A percentile compares a stretch with the other conserved stretches of the same genome.
Evolutionary conservation across 2,797 vertebrate genomes (phyloP).

Genomic region (Pitangus sulphuratus): DNA sequence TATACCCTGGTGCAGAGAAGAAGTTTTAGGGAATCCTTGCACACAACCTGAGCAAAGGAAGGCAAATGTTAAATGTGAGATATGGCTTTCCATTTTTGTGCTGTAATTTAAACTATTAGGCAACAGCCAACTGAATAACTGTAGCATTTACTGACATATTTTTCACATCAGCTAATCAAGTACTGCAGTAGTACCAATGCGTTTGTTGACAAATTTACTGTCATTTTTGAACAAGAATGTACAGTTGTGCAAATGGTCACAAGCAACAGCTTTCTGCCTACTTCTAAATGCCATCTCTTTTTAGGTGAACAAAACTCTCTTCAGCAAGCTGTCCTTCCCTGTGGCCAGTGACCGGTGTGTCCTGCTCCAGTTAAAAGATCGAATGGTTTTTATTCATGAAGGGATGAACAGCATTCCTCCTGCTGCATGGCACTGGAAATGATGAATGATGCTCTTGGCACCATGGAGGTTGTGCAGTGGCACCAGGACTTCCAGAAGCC

Average conservation of each 20-base stretch:
- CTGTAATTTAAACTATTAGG: not conserved
- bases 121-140: not conserved
- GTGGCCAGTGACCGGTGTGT: not conserved
- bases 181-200: not conserved
- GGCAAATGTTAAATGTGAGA: not conserved
- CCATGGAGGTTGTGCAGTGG: not conserved
- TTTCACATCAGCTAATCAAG: not conserved
- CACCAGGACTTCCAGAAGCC: not conserved
- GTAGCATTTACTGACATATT: not conserved
- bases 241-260: not conserved
- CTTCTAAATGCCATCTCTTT: not conserved
- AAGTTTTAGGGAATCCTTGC: not conserved
- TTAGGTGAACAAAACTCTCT: not conserved
- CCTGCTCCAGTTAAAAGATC: not conserved
- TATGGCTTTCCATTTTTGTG: not conserved
- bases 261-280: not conserved
- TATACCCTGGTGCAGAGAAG: not conserved
- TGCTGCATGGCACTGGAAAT: not conserved
- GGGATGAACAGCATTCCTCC: not conserved
- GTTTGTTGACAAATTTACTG: not conserved
- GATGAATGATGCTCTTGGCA: fast-evolving
- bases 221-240: not conserved
- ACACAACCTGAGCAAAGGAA: not conserved
- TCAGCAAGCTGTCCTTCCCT: not conserved
- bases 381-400: not conserved